Evolutionary conservation across 2,113 vertebrate genomes (phyloP).

Genomic region (Nanorana parkeri): DNA sequence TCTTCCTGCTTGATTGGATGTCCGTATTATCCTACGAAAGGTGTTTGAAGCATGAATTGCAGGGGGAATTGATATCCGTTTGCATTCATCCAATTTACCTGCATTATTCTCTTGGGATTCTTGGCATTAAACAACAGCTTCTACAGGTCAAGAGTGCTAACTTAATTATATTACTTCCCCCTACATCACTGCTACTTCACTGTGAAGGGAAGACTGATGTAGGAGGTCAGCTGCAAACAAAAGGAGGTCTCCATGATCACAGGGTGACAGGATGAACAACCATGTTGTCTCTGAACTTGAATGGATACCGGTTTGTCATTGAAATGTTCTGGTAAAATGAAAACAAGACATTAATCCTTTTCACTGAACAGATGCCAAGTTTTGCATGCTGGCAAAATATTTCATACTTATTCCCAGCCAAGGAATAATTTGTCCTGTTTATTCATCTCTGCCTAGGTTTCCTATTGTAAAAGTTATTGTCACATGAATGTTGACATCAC

Average conservation of each 20-base stretch:
- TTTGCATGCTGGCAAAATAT: neutral
- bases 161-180: constrained; percentile 71
- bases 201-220: constrained; percentile 62
- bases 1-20: constrained; percentile 61
- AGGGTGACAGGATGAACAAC: constrained; percentile 53
- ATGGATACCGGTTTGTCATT: constrained; percentile 41
- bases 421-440: neutral
- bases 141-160: constrained; percentile 67
- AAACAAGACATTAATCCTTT: constrained; percentile 59
- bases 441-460: neutral
- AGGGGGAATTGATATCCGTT: constrained; percentile 61
- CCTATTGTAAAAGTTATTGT: neutral
- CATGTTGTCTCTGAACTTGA: constrained; percentile 58
- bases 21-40: constrained; percentile 60
- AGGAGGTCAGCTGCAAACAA: constrained; percentile 60
- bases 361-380: constrained; percentile 25
- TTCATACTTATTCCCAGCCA: neutral
- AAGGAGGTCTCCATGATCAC: constrained; percentile 64
- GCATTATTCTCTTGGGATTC: constrained; percentile 65
- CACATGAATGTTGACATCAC: neutral
- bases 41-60: constrained; percentile 60
- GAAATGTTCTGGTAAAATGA: constrained; percentile 10
- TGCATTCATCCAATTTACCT: constrained; percentile 71
- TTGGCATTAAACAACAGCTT: constrained; percentile 69
- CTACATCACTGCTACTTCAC: constrained; percentile 63